Percentiles rank a stretch among this genome's conserved stretches.
These are phyloP conservation scores for Danionella dracula DNA, from an alignment of 2,797 vertebrate genomes.

Conservation along the genomic window DNA sequence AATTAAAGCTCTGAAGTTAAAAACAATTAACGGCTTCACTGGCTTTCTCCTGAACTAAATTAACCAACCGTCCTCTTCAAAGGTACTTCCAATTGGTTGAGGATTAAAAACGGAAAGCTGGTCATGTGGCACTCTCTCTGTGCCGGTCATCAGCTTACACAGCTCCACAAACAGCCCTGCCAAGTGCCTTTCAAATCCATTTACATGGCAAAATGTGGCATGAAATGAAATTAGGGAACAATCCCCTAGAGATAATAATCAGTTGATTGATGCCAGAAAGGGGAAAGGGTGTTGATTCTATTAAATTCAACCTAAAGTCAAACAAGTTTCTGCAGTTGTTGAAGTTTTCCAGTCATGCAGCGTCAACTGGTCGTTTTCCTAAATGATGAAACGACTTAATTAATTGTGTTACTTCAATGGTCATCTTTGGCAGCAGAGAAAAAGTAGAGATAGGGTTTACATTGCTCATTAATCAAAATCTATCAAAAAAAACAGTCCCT, in stretches of 20 bases:
- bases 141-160: not conserved
- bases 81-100: constrained; percentile 39
- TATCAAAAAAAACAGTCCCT: not conserved
- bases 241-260: constrained; percentile 29
- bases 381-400: constrained; percentile 25
- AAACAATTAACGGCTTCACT: constrained; percentile 47
- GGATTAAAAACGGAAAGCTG: constrained; percentile 28
- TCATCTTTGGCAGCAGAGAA: constrained; percentile 24
- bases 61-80: constrained; percentile 36
- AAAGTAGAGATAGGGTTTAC: constrained; percentile 29
- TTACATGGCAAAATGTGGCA: constrained; percentile 6
- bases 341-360: not conserved
- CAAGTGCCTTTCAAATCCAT: constrained; percentile 35
- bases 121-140: not conserved
- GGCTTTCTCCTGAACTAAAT: constrained; percentile 33
- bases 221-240: constrained; percentile 30
- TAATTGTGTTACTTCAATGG: constrained; percentile 30
- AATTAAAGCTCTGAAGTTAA: constrained; percentile 45
- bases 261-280: constrained; percentile 1
- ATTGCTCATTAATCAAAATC: constrained; percentile 27
- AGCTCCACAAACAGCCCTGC: constrained; percentile 11
- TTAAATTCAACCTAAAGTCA: not conserved
- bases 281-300: constrained; percentile 7
- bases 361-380: constrained; percentile 13
- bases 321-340: not conserved